Conservation (phyloP, 2,888 invertebrate genomes). For the Drosophila anceps region DNA sequence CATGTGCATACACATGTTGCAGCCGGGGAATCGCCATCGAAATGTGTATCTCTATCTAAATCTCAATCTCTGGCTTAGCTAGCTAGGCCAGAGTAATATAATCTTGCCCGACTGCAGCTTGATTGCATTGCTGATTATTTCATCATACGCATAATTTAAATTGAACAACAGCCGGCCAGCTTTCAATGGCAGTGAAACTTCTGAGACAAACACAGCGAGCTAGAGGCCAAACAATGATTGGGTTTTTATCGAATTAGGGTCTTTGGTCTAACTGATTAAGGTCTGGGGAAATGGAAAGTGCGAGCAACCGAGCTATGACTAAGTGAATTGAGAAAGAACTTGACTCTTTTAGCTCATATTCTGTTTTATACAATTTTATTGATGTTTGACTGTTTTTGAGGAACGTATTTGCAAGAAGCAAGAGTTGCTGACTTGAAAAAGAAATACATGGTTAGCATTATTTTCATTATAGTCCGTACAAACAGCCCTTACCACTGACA, state of each 20-base stretch:
- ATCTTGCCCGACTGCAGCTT: slow-evolving; percentile 59
- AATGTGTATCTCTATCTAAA: slow-evolving; percentile 46
- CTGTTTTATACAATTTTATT: not conserved
- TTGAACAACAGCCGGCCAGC: slow-evolving; percentile 57
- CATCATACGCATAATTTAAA: slow-evolving; percentile 78
- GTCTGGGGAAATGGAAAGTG: slow-evolving; percentile 61
- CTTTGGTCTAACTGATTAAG: slow-evolving; percentile 11
- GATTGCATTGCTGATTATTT: slow-evolving; percentile 80
- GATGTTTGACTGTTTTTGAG: not conserved
- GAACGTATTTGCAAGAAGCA: not conserved
- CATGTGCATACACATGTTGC: slow-evolving; percentile 72
- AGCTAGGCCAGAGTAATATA: slow-evolving; percentile 61
- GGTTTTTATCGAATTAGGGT: slow-evolving; percentile 36
- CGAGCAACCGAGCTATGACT: not conserved
- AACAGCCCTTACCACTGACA: no score
- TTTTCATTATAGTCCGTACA: no score
- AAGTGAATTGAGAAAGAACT: not conserved
- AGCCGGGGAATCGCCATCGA: slow-evolving; percentile 48
- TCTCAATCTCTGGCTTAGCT: slow-evolving; percentile 50
- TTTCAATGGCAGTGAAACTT: slow-evolving; percentile 60
- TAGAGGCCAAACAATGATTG: slow-evolving; percentile 58
- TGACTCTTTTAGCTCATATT: not conserved
- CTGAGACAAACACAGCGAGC: slow-evolving; percentile 30
- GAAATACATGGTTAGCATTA: no score
- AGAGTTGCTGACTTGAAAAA: no score